A percentile compares a stretch with the other conserved stretches of the same genome.
phyloP scores from a whole-genome alignment of 2,888 invertebrate genomes.

The Melikaiella ostensackeni region DNA sequence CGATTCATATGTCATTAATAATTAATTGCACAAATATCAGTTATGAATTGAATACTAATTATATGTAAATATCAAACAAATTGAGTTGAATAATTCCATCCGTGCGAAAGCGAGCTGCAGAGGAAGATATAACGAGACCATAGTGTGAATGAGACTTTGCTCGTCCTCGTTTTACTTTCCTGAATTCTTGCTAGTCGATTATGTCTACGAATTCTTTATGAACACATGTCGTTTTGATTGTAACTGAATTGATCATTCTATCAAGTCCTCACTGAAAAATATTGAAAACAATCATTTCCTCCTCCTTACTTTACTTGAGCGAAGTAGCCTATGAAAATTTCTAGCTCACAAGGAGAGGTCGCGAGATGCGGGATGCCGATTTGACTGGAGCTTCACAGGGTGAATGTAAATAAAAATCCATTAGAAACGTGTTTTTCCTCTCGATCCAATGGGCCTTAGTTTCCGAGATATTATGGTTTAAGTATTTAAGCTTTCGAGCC shows the following conservation, averaged over 20 bases:
- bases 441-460: too few species aligned
- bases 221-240: conserved; percentile 58
- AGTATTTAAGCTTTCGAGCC: too few species aligned
- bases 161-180: conserved; percentile 30
- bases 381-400: too few species aligned
- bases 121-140: conserved; percentile 28
- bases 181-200: conserved; percentile 34
- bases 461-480: too few species aligned
- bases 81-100: too few species aligned
- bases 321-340: conserved; percentile 23
- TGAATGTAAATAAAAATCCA: too few species aligned
- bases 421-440: too few species aligned
- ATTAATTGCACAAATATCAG: neutral
- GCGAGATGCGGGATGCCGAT: too few species aligned
- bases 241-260: conserved; percentile 35
- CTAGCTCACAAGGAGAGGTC: neutral
- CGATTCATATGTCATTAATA: neutral
- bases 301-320: conserved; percentile 32
- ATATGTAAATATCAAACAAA: too few species aligned
- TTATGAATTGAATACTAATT: too few species aligned
- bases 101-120: conserved; percentile 21
- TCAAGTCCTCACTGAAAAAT: conserved; percentile 14
- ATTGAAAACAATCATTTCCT: neutral
- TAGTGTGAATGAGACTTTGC: neutral
- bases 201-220: conserved; percentile 43